Evolutionary conservation across 2,797 vertebrate species (phyloP).

Genomic region (Chelon labrosus): DNA sequence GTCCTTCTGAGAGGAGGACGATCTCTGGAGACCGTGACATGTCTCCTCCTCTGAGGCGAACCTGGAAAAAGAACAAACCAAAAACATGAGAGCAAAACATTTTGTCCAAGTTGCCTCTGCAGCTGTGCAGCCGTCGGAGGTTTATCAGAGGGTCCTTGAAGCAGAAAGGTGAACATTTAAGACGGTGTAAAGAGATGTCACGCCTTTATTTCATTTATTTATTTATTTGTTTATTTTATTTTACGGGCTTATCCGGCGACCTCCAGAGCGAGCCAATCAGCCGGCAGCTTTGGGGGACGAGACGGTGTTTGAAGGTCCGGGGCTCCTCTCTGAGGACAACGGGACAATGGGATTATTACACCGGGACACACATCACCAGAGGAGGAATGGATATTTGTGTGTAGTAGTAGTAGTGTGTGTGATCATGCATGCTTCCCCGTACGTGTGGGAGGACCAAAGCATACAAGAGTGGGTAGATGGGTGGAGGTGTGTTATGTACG

Average conservation of each 20-base stretch:
- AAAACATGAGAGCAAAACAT: background rate
- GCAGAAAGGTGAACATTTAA: conserved; percentile 64
- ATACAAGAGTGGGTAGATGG: conserved; percentile 54
- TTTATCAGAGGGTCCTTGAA: conserved; percentile 4
- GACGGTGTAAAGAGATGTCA: conserved; percentile 58
- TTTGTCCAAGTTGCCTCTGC: background rate
- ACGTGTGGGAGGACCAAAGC: conserved; percentile 67
- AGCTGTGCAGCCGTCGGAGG: background rate
- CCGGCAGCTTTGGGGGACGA: conserved; percentile 24
- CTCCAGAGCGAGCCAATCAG: conserved; percentile 66
- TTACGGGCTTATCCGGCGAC: conserved; percentile 68
- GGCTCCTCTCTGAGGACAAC: conserved; percentile 47
- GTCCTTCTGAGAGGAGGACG: background rate
- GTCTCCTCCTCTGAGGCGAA: background rate
- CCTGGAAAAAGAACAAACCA: too few species aligned
- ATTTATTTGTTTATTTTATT: conserved; percentile 1
- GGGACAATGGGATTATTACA: conserved; percentile 66
- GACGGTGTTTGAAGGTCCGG: too few species aligned
- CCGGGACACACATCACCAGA: conserved; percentile 1
- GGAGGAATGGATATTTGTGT: conserved; percentile 37
- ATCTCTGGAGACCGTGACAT: background rate
- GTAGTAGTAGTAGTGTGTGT: conserved; percentile 44
- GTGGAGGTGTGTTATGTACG: conserved; percentile 54
- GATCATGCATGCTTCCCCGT: conserved; percentile 38
- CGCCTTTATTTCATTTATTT: conserved; percentile 14